These are phyloP conservation scores for Aplodontia rufa DNA, from an alignment of 2,113 vertebrate species.

Conservation along the genomic window DNA sequence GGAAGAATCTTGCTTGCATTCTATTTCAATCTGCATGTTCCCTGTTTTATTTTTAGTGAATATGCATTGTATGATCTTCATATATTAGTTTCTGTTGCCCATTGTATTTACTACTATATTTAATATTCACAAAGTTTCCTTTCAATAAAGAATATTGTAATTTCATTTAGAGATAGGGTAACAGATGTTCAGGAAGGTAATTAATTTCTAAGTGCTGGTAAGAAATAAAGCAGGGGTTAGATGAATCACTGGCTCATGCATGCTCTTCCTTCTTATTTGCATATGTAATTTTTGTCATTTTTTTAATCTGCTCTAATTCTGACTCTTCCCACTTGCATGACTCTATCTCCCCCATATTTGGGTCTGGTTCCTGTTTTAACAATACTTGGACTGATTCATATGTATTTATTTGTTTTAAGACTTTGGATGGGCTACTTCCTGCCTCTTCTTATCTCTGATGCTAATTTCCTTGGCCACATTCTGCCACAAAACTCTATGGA, in stretches of 20 bases:
- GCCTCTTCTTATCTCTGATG: neutral
- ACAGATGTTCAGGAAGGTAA: neutral
- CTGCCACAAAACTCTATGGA: neutral
- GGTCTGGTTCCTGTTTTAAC: neutral
- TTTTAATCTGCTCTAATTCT: neutral
- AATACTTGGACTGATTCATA: neutral
- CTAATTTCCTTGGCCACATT: neutral
- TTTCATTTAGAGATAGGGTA: neutral
- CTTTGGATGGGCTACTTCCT: neutral
- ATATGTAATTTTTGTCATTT: neutral
- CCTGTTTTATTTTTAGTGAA: neutral
- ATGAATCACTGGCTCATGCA: neutral
- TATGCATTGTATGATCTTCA: neutral
- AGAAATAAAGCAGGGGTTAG: neutral
- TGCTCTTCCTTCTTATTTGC: neutral
- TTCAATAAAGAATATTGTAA: neutral
- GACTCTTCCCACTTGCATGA: neutral
- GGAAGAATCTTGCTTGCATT: neutral
- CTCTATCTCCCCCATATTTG: neutral
- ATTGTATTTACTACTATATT: neutral
- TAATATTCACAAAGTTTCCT: neutral
- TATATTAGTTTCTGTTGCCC: neutral
- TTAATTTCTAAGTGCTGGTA: neutral
- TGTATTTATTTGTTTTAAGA: neutral
- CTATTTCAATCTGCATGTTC: neutral